A percentile compares a stretch with the other conserved stretches of the same genome.
Conservation (phyloP, 2,888 invertebrate species). For the Cephus runcator region DNA sequence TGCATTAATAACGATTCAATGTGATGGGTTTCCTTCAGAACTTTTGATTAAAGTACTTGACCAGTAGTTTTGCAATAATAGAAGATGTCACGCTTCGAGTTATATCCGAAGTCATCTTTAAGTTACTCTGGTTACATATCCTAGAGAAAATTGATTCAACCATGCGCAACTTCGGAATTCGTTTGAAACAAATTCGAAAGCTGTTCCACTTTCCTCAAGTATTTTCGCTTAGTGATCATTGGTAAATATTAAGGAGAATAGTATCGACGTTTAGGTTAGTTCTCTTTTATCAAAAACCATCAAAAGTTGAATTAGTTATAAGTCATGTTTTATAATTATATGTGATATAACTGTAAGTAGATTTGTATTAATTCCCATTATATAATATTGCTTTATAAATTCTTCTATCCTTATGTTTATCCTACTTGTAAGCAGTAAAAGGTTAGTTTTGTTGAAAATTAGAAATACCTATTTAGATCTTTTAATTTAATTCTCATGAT, state of each 20-base stretch:
- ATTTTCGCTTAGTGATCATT: neutral
- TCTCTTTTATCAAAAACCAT: neutral
- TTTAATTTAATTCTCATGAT: slow-evolving; percentile 9
- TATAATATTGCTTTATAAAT: neutral
- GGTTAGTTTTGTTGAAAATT: neutral
- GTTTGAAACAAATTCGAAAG: neutral
- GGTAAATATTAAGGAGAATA: neutral
- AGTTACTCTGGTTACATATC: neutral
- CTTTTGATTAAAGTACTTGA: neutral
- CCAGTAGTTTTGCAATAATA: neutral
- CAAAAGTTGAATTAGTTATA: neutral
- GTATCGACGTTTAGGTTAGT: neutral
- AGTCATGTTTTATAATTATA: neutral
- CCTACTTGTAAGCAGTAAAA: neutral
- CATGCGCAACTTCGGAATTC: neutral
- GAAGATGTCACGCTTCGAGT: neutral
- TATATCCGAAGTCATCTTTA: neutral
- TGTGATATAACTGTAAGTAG: neutral
- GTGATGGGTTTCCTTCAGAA: neutral
- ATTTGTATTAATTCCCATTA: neutral
- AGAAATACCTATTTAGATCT: neutral
- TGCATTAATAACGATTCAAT: neutral
- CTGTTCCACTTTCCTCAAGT: neutral
- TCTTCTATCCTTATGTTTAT: neutral
- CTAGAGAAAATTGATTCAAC: neutral